Conservation (phyloP, 2,113 vertebrate genomes). For the Cygnus buccinator region DNA sequence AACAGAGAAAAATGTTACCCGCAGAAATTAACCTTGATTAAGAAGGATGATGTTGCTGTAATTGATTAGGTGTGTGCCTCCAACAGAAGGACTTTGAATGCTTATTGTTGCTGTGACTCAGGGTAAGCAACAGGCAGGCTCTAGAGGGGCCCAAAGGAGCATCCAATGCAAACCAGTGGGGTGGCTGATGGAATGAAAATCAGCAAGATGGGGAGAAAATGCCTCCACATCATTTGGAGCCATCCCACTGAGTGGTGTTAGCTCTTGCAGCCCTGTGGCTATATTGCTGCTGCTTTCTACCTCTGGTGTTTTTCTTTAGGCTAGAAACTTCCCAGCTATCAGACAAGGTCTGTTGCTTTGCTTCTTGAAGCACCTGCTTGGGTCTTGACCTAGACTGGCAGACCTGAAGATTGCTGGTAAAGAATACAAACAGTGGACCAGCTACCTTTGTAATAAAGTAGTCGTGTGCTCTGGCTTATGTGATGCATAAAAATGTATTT, state of each 20-base stretch:
- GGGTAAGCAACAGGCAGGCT: not conserved
- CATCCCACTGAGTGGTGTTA: not conserved
- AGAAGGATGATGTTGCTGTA: conserved; percentile 58
- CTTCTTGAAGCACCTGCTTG: not conserved
- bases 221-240: not conserved
- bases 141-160: not conserved
- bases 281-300: not conserved
- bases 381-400: not conserved
- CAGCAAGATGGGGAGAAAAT: not conserved
- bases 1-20: conserved; percentile 60
- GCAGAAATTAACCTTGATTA: conserved; percentile 76
- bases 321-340: not conserved
- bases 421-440: not conserved
- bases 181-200: not conserved
- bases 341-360: not conserved
- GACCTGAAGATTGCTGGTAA: not conserved
- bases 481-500: not conserved
- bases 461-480: not conserved
- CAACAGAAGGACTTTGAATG: not conserved
- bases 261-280: not conserved
- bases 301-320: not conserved
- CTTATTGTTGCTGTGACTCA: not conserved
- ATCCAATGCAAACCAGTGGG: not conserved
- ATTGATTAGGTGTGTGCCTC: not conserved
- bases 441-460: not conserved